These are phyloP conservation scores for Tapirus indicus DNA, from an alignment of 2,797 vertebrate genomes.

Conservation along the genomic window DNA sequence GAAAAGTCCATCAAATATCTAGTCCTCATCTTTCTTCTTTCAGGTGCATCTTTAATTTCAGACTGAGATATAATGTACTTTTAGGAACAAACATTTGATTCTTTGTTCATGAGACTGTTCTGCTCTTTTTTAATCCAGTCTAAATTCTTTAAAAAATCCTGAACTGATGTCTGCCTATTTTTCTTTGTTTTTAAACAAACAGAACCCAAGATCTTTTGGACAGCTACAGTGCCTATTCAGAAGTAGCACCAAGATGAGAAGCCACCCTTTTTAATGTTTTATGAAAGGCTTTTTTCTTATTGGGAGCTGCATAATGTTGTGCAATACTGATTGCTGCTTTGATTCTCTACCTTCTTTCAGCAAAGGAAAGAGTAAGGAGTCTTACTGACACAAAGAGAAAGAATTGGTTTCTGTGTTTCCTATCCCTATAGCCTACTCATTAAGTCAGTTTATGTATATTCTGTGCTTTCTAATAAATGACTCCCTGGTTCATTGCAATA, in stretches of 20 bases:
- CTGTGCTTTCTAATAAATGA: not conserved
- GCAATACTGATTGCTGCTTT: not conserved
- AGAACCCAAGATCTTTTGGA: constrained; percentile 44
- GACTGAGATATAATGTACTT: not conserved
- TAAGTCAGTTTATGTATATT: not conserved
- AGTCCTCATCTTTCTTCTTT: not conserved
- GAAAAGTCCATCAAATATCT: not conserved
- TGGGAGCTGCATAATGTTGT: not conserved
- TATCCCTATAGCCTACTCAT: not conserved
- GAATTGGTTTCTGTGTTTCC: not conserved
- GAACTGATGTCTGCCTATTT: not conserved
- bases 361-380: not conserved
- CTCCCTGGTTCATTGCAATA: not conserved
- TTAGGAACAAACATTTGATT: not conserved
- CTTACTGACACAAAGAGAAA: not conserved
- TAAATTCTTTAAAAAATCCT: constrained; percentile 38
- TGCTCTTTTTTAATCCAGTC: not conserved
- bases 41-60: not conserved
- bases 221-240: not conserved
- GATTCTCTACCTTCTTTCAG: not conserved
- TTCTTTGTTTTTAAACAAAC: constrained; percentile 53
- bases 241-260: not conserved
- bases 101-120: not conserved
- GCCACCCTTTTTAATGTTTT: constrained; percentile 13
- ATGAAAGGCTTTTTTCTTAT: not conserved